These are phyloP conservation scores for Thymelicus acteon DNA, from an alignment of 2,888 invertebrate genomes.

Conservation along the genomic window DNA sequence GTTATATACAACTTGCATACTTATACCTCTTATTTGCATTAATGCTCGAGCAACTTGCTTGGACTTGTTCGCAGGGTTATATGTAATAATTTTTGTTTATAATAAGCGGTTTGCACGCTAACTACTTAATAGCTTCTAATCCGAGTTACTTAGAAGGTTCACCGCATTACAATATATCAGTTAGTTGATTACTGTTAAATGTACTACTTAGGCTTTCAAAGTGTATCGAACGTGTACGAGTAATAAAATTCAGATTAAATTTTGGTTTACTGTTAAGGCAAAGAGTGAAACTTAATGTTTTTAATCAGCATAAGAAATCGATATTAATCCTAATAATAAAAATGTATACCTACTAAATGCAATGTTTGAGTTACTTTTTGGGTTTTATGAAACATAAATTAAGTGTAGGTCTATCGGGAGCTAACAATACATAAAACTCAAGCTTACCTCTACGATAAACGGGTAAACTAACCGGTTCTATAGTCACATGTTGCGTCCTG, in stretches of 20 bases:
- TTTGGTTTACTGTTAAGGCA: neutral
- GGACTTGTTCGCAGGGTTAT: constrained; percentile 31
- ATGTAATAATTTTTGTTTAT: constrained; percentile 37
- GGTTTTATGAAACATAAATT: neutral
- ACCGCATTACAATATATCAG: constrained; percentile 28
- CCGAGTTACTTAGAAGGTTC: constrained; percentile 20
- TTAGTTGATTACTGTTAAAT: constrained; percentile 27
- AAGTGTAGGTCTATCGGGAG: constrained; percentile 26
- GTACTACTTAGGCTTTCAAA: neutral
- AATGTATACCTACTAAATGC: too few relatives aligned
- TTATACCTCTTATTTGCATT: constrained; percentile 37
- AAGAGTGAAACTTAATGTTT: neutral
- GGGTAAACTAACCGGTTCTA: constrained; percentile 27
- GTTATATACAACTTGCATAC: constrained; percentile 26
- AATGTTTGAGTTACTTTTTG: neutral
- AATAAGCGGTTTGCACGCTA: constrained; percentile 37
- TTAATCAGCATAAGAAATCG: neutral
- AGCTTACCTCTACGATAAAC: constrained; percentile 34
- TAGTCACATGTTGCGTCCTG: constrained; percentile 32
- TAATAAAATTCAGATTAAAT: neutral
- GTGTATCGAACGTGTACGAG: neutral
- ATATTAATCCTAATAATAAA: too few relatives aligned
- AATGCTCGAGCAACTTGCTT: constrained; percentile 33
- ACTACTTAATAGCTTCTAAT: constrained; percentile 35
- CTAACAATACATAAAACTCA: constrained; percentile 25